Conservation (phyloP, 2,113 vertebrate species). For the Pycnonotus jocosus region DNA sequence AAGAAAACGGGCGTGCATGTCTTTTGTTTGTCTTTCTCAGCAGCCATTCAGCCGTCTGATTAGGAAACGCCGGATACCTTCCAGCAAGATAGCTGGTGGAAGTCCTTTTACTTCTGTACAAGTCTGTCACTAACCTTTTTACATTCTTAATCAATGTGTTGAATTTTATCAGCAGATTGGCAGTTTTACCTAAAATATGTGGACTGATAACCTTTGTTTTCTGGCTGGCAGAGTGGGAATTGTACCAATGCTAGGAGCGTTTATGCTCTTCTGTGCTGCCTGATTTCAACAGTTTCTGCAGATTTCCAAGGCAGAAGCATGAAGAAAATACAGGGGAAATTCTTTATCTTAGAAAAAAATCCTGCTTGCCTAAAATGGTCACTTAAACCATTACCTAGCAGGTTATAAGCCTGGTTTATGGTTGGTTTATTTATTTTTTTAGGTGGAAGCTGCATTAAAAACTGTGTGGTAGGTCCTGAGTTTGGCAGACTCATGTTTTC, state of each 20-base stretch:
- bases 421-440: not conserved
- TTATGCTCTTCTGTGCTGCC: not conserved
- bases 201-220: not conserved
- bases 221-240: not conserved
- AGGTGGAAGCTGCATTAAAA: not conserved
- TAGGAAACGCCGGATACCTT: constrained; percentile 1
- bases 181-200: not conserved
- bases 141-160: not conserved
- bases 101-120: not conserved
- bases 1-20: not conserved
- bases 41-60: constrained; percentile 27
- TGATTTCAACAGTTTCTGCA: not conserved
- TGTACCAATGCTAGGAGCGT: not conserved
- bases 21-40: constrained; percentile 60
- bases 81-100: constrained; percentile 10
- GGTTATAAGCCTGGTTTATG: not conserved
- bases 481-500: not conserved
- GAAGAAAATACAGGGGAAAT: not conserved
- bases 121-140: not conserved
- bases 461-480: not conserved
- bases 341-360: not conserved
- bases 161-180: constrained; percentile 3
- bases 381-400: not conserved
- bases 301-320: not conserved
- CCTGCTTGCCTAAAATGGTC: not conserved